A percentile compares a stretch with the other conserved stretches of the same genome.
Conservation (phyloP, 2,888 invertebrate genomes). For the Sinodicranocentrus sp. region DNA sequence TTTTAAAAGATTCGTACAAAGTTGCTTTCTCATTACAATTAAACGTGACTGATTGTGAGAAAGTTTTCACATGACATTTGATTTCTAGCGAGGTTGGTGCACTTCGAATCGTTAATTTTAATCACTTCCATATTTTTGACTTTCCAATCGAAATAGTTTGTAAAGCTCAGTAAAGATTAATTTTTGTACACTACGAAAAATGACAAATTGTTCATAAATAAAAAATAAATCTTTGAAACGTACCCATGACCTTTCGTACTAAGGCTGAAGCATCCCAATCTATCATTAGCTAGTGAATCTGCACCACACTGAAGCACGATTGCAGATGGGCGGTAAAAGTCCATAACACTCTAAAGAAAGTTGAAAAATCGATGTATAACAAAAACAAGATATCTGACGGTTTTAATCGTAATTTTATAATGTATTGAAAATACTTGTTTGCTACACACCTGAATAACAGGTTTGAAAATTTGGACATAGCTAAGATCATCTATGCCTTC, state of each 20-base stretch:
- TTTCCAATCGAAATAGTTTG: no score
- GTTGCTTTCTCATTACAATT: no score
- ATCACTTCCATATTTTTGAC: no score
- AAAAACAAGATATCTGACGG: background rate
- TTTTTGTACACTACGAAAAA: no score
- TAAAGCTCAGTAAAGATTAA: no score
- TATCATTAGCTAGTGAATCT: constrained; percentile 96
- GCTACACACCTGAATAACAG: constrained; percentile 84
- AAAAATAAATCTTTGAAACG: no score
- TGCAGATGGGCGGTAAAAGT: constrained; percentile 96
- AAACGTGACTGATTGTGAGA: no score
- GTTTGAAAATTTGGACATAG: constrained; percentile 95
- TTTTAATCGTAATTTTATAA: no score
- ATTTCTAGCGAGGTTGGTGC: no score
- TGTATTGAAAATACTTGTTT: background rate
- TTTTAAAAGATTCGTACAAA: background rate
- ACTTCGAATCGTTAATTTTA: no score
- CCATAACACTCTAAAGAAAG: constrained; percentile 88
- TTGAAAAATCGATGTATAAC: background rate
- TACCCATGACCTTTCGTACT: constrained; percentile 95
- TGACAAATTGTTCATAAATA: no score
- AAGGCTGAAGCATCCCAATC: constrained; percentile 97
- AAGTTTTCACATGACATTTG: no score
- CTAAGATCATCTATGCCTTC: constrained; percentile 98
- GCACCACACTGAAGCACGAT: constrained; percentile 99